These are phyloP conservation scores for Porites australiensis DNA, from an alignment of 64 coral and sea anemone species.

Conservation along the genomic window DNA sequence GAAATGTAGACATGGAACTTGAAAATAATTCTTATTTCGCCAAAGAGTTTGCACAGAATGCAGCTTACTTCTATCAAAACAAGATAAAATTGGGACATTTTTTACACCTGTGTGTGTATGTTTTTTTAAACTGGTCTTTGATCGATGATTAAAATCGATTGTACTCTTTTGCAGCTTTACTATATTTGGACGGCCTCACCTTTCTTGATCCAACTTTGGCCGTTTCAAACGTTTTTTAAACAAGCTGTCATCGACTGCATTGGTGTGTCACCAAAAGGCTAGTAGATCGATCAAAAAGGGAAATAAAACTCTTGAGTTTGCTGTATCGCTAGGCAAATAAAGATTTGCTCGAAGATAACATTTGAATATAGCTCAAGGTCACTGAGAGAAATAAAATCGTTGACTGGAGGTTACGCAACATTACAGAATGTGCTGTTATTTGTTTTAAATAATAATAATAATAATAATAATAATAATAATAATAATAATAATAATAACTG, in stretches of 20 bases:
- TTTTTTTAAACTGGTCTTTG: no score
- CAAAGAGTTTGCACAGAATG: neutral
- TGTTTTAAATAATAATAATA: no score
- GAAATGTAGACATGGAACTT: neutral
- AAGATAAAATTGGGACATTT: neutral
- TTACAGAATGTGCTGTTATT: no score
- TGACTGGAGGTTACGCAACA: neutral
- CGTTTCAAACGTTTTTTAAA: neutral
- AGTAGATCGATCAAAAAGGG: neutral
- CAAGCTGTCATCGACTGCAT: neutral
- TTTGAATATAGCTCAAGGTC: neutral
- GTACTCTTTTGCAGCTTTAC: no score
- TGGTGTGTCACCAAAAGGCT: neutral
- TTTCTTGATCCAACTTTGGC: neutral
- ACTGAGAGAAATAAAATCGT: neutral
- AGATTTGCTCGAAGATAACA: constrained; percentile 2
- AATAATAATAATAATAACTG: no score
- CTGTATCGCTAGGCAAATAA: neutral
- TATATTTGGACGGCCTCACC: no score
- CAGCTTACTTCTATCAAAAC: neutral
- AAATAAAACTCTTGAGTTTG: neutral
- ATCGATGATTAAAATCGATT: no score
- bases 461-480: no score
- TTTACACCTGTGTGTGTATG: neutral
- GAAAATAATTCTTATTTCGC: no score